A percentile compares a stretch with the other conserved stretches of the same genome.
Evolutionary conservation across 1,140 invertebrate genomes (phyloP).

Genomic region (Marisa cornuarietis): DNA sequence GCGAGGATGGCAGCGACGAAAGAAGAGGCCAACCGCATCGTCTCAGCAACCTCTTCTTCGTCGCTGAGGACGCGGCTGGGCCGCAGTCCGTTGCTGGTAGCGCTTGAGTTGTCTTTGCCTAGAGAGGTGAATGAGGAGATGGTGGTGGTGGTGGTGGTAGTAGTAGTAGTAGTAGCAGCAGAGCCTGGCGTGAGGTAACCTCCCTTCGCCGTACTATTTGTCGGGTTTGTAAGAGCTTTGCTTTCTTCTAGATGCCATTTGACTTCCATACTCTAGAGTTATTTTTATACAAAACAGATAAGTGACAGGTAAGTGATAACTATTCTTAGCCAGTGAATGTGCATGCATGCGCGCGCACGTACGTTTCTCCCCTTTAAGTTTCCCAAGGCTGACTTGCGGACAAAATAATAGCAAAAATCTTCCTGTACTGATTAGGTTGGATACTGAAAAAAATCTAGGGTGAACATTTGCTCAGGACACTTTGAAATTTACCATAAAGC

Average conservation of each 20-base stretch:
- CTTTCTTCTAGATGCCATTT: constrained; percentile 27
- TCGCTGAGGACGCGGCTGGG: neutral
- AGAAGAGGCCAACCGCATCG: constrained; percentile 27
- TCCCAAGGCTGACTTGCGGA: neutral
- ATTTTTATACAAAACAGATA: neutral
- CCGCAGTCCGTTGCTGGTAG: neutral
- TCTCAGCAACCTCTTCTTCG: constrained; percentile 30
- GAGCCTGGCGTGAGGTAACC: neutral
- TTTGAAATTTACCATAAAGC: no score
- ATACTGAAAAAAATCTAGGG: no score
- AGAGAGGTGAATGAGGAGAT: neutral
- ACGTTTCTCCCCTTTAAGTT: neutral
- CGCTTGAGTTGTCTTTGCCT: neutral
- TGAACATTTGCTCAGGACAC: no score
- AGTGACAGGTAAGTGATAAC: neutral
- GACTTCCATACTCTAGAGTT: constrained; percentile 15
- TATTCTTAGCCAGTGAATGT: neutral
- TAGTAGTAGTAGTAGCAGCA: neutral
- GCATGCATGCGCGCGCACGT: neutral
- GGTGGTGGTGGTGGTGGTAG: neutral
- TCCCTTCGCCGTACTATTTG: neutral
- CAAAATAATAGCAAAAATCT: no score
- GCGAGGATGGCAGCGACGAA: constrained; percentile 43
- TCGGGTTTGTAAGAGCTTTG: constrained; percentile 3
- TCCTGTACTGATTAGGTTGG: no score